Conservation (phyloP, 1,140 invertebrate species). For the Battus philenor region DNA sequence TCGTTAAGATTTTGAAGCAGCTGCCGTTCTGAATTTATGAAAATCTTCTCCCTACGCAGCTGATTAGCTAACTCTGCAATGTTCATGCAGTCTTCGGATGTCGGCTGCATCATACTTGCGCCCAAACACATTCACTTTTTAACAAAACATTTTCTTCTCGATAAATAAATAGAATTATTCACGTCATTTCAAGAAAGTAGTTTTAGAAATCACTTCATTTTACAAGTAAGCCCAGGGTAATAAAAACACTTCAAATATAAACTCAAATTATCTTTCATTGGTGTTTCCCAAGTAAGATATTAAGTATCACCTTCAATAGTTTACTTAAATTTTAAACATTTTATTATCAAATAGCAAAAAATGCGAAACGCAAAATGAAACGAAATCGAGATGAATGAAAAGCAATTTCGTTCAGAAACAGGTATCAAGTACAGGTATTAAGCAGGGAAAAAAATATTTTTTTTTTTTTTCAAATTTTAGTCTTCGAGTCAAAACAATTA, state of each 20-base stretch:
- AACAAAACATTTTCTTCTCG: conserved; percentile 36
- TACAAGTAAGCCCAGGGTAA: conserved; percentile 7
- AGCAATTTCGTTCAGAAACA: conserved; percentile 28
- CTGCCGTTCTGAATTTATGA: conserved; percentile 70
- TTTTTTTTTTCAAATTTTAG: too few species aligned
- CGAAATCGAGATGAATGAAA: conserved; percentile 32
- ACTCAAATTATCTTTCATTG: conserved; percentile 7
- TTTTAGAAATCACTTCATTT: conserved; percentile 29
- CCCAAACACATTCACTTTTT: conserved; percentile 27
- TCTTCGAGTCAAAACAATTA: too few species aligned
- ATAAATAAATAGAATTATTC: conserved; percentile 32
- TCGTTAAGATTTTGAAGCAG: conserved; percentile 69
- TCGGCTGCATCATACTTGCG: conserved; percentile 66
- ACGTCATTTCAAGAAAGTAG: conserved; percentile 34
- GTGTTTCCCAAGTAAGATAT: conserved; percentile 1
- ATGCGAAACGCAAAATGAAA: conserved; percentile 36
- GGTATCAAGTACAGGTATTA: too few species aligned
- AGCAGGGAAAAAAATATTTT: too few species aligned
- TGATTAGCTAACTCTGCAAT: conserved; percentile 69
- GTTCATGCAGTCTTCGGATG: conserved; percentile 66
- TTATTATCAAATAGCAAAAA: conserved; percentile 26
- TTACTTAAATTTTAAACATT: conserved; percentile 8
- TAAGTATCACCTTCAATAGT: neutral
- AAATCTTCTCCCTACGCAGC: conserved; percentile 66
- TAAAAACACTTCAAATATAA: conserved; percentile 7